These are phyloP conservation scores for Cacatua alba DNA, from an alignment of 2,113 vertebrate species.

Conservation along the genomic window DNA sequence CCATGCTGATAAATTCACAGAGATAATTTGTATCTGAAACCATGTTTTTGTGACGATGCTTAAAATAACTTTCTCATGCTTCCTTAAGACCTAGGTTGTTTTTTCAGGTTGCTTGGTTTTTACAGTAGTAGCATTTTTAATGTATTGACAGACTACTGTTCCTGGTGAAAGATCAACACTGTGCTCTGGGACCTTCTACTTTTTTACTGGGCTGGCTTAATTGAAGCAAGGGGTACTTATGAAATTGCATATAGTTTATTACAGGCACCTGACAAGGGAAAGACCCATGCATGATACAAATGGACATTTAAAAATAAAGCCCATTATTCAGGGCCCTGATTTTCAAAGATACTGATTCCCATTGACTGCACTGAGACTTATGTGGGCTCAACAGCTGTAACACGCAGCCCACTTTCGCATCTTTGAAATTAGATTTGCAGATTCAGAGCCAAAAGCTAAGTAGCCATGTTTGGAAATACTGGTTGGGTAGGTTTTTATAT, in stretches of 20 bases:
- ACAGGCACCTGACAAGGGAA: background rate
- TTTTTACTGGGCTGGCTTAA: background rate
- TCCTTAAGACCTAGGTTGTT: background rate
- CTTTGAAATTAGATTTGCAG: constrained; percentile 26
- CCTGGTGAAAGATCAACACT: background rate
- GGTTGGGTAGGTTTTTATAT: background rate
- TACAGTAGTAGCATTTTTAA: background rate
- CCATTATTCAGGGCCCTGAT: background rate
- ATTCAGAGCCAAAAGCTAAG: constrained; percentile 6
- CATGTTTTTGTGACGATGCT: background rate
- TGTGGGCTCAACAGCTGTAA: constrained; percentile 38
- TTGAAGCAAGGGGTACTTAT: background rate
- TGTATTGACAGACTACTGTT: background rate
- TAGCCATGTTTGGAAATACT: constrained; percentile 26
- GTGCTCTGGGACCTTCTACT: constrained; percentile 28
- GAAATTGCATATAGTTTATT: background rate
- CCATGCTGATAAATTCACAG: background rate
- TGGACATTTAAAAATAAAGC: background rate
- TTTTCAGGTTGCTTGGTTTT: background rate
- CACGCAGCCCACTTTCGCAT: background rate
- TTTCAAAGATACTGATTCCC: constrained; percentile 25
- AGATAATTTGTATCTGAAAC: background rate
- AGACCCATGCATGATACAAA: background rate
- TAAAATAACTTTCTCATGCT: constrained; percentile 46
- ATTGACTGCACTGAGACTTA: constrained; percentile 30